Base-by-base conservation (phyloP, 2,888 invertebrate species). In the Tetragonula carbonaria region DNA sequence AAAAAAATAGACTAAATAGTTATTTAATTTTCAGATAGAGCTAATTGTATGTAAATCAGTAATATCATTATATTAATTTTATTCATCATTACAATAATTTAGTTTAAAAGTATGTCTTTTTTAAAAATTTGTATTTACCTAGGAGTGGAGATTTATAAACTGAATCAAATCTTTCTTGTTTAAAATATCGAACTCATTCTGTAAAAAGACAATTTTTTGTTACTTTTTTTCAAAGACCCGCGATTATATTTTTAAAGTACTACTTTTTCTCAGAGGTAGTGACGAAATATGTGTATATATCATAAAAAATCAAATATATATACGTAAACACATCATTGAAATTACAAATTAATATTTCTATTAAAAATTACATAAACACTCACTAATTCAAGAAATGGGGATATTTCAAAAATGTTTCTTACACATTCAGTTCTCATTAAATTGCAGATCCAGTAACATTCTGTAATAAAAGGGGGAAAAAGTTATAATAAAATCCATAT, bases 181-280 rank as follows among this genome's bases (percentile, higher is more conserved):
- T 6, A 13, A 63, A 33, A 18, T 6, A 33, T 33, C 2, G 4
- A 45, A 6, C 2, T 14, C 14, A 33, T 78, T 59, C 88, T 86
- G 66, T 38, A 86, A 88, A n/a, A 59, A 63, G 21, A 0, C 18
- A 14, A 14, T 4, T 21, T 23, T 57, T 28, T 68, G 28, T 38
- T 16, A 45, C 45, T 13, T 53, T 63, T n/a, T 50, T 55, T 13
- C 14, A 28, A 16, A 33, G 16, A 13, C 4, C 45, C 14, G 45
- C 16, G 11, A 23, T 13, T 33, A n/a, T 6, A 33, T 21, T 33
- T 53, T 18, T n/a, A 14, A 53, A 33, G 78, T 21, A 70, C 55
- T 8, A 21, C n/a, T 16, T 68, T 68, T 59, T 50, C 70, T 94
- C 93, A 94, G 93, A 90, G 93, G 93, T 94, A 94, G 93, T 93